Evolutionary conservation across 2,113 vertebrate species (phyloP), one percentile per base, ranked within the genome.

Genomic region (Prunella himalayana): DNA sequence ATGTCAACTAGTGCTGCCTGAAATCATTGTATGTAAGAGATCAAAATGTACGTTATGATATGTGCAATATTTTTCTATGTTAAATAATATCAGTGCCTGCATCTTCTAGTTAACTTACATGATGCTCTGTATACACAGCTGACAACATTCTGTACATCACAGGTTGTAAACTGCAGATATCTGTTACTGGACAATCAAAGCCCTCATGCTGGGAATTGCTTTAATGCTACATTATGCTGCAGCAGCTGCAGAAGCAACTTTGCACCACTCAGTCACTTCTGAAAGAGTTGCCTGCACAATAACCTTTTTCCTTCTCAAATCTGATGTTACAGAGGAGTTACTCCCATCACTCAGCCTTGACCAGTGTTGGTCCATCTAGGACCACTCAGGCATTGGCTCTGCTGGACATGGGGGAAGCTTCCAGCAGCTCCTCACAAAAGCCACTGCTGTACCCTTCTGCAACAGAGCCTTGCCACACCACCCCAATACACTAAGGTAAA

Each of bases 301-400:
- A 11, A 47, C 3, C 27, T 13, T 49, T 76, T 69, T 54, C 17
- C 12, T 23, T 82, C 25, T 82, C 64, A 33, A 27, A 33, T 33
- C 8, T 35, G 14, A 3, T 61, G 4, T 13, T 49, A 5, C 18
- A 35, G n/a, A 35, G 35, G 14, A 0, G 3, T 49, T 41, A 6
- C 11, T 47, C 9, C 14, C 11, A 6, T 13, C n/a, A 10, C 14
- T 42, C 56, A 53, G 41, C 47, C n/a, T 47, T 76, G 21, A 42
- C 28, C 30, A 33, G 21, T 0, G 0, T 54, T 20, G 21, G 7
- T 47, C 14, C 14, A 11, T 41, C 41, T 41, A 19, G 54, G 28
- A 61, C 47, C 14, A 30, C 16, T 39, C 7, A 13, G 49, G 10
- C 30, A 13, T 10, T 39, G 33, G 28, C 20, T 53, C 28, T 61